phyloP scores from a whole-genome alignment of 2,888 invertebrate genomes.

The Ormia ochracea region DNA sequence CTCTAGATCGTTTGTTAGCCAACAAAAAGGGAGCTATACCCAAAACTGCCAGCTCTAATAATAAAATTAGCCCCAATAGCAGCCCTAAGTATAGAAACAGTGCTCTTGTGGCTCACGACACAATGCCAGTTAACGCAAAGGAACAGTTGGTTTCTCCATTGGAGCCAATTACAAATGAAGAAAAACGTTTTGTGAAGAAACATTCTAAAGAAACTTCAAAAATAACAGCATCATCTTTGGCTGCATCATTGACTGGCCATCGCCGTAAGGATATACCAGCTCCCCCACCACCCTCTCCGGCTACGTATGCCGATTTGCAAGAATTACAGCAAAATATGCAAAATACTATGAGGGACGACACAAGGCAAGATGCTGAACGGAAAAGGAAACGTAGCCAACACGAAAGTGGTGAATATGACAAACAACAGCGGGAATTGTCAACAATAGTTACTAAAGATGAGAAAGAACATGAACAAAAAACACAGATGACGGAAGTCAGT shows the following conservation, averaged over 20 bases:
- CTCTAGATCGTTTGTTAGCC: constrained; percentile 71
- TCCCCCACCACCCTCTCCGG: constrained; percentile 71
- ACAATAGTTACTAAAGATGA: constrained; percentile 30
- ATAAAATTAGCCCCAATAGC: constrained; percentile 55
- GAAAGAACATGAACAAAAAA: constrained; percentile 10
- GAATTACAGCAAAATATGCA: constrained; percentile 71
- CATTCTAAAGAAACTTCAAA: constrained; percentile 35
- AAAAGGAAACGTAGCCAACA: constrained; percentile 49
- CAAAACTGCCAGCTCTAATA: constrained; percentile 64
- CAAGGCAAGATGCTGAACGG: constrained; percentile 65
- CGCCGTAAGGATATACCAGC: constrained; percentile 70
- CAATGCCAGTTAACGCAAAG: background rate
- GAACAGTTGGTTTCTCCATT: background rate
- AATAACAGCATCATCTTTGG: constrained; percentile 31
- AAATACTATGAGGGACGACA: constrained; percentile 68
- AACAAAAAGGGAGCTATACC: constrained; percentile 74
- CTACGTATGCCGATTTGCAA: constrained; percentile 72
- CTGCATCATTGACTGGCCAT: constrained; percentile 32
- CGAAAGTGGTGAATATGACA: constrained; percentile 39
- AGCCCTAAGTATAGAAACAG: constrained; percentile 62
- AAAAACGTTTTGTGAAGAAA: constrained; percentile 37
- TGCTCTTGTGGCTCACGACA: constrained; percentile 47
- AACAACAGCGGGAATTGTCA: constrained; percentile 40
- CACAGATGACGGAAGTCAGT: constrained; percentile 36
- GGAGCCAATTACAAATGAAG: constrained; percentile 25